Evolutionary conservation across 2,113 vertebrate genomes (phyloP).

Genomic region (Epinephelus fuscoguttatus): DNA sequence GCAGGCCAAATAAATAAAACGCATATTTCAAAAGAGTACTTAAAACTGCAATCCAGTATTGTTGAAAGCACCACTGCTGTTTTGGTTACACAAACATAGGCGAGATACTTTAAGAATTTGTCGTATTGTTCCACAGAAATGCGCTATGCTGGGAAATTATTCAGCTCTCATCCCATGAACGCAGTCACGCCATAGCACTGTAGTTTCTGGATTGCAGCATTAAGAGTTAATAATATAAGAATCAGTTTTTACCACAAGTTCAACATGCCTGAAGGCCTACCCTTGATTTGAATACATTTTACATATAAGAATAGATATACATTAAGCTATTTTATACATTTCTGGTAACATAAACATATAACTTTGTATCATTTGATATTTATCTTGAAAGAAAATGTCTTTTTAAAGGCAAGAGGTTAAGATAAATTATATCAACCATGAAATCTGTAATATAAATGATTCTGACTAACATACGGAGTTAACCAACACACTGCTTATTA

Average conservation of each 20-base stretch:
- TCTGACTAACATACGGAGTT: conserved; percentile 67
- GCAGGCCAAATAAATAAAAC: conserved; percentile 69
- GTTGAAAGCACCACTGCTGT: conserved; percentile 71
- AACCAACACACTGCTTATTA: conserved; percentile 80
- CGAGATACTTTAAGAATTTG: conserved; percentile 35
- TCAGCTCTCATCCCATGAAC: conserved; percentile 53
- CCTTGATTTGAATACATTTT: conserved; percentile 77
- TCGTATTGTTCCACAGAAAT: conserved; percentile 48
- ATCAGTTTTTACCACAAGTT: conserved; percentile 66
- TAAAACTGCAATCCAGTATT: conserved; percentile 80
- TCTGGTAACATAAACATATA: conserved; percentile 79
- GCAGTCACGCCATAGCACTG: conserved; percentile 53
- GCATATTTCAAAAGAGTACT: conserved; percentile 60
- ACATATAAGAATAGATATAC: conserved; percentile 82
- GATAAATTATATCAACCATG: conserved; percentile 78
- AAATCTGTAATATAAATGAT: conserved; percentile 76
- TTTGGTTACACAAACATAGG: conserved; percentile 57
- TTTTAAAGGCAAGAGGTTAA: conserved; percentile 81
- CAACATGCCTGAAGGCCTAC: conserved; percentile 77
- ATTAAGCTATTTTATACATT: conserved; percentile 78
- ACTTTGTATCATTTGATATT: conserved; percentile 69
- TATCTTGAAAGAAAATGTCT: conserved; percentile 71
- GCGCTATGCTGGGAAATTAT: conserved; percentile 39
- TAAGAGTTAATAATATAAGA: conserved; percentile 70
- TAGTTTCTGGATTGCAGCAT: conserved; percentile 79